Evolutionary conservation across 1,140 invertebrate species (phyloP).

Genomic region (Sarcophaga bullata): DNA sequence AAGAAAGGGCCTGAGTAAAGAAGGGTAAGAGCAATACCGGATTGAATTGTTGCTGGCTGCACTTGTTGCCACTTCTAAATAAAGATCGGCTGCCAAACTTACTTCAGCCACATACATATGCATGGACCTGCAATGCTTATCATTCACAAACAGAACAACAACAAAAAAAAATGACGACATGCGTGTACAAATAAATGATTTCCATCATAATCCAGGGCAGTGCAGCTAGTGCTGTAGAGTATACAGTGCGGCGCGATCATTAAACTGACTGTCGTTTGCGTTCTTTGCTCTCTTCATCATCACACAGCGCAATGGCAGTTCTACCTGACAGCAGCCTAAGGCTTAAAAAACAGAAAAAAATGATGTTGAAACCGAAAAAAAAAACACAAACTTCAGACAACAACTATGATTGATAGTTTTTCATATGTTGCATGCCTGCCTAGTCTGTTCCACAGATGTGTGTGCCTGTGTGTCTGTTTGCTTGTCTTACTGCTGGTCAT

Average conservation of each 20-base stretch:
- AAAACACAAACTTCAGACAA: background rate
- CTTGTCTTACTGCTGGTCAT: no score
- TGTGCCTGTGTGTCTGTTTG: no score
- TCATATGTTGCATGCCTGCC: background rate
- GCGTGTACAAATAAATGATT: conserved; percentile 41
- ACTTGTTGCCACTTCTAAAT: conserved; percentile 23
- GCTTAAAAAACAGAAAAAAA: background rate
- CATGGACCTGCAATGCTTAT: background rate
- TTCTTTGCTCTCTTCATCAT: conserved; percentile 7
- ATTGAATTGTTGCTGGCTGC: background rate
- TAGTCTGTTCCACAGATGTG: background rate
- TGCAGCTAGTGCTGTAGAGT: no score
- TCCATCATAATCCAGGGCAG: conserved; percentile 32
- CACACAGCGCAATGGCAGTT: background rate
- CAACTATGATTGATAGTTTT: conserved; percentile 35
- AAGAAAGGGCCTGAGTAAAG: no score
- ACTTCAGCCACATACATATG: background rate
- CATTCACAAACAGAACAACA: background rate
- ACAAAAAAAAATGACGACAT: conserved; percentile 33
- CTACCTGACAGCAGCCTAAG: conserved; percentile 34
- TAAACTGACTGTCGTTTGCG: conserved; percentile 24
- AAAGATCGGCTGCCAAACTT: background rate
- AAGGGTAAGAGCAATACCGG: background rate
- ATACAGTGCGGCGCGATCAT: background rate
- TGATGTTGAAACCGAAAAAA: background rate